These are phyloP conservation scores for Balearica regulorum DNA, from an alignment of 2,797 vertebrate genomes.

Conservation along the genomic window DNA sequence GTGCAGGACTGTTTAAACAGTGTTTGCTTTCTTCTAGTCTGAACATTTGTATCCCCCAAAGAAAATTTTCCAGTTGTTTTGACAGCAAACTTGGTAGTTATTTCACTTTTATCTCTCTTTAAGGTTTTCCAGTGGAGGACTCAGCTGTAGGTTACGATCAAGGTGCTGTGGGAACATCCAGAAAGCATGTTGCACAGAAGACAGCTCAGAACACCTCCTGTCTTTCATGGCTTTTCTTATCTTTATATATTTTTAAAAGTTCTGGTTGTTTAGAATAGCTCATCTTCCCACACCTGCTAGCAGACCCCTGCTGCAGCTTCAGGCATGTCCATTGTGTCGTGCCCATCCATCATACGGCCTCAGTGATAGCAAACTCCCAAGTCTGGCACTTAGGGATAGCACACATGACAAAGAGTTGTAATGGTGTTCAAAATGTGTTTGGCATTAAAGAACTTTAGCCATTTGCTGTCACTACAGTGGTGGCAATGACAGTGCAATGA, in stretches of 20 bases:
- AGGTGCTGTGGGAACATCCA: not conserved
- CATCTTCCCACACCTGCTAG: not conserved
- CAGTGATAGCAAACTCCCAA: not conserved
- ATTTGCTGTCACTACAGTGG: not conserved
- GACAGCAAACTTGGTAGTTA: not conserved
- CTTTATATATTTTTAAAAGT: not conserved
- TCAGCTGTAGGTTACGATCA: not conserved
- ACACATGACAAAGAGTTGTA: not conserved
- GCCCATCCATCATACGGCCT: not conserved
- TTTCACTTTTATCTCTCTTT: not conserved
- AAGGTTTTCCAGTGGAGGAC: not conserved
- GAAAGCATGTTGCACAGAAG: not conserved
- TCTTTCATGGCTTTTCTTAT: not conserved
- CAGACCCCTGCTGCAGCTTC: not conserved
- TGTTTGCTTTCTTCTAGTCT: not conserved
- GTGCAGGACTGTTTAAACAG: not conserved
- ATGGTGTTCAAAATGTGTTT: not conserved
- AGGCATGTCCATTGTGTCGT: not conserved
- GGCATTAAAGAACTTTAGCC: not conserved
- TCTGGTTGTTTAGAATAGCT: not conserved
- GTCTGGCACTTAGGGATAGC: not conserved
- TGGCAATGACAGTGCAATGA: not conserved
- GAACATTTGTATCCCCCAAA: not conserved
- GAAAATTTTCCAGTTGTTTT: not conserved
- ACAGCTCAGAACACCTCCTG: not conserved